Base-by-base conservation (phyloP, 2,888 invertebrate genomes). In the Troides aeacus region DNA sequence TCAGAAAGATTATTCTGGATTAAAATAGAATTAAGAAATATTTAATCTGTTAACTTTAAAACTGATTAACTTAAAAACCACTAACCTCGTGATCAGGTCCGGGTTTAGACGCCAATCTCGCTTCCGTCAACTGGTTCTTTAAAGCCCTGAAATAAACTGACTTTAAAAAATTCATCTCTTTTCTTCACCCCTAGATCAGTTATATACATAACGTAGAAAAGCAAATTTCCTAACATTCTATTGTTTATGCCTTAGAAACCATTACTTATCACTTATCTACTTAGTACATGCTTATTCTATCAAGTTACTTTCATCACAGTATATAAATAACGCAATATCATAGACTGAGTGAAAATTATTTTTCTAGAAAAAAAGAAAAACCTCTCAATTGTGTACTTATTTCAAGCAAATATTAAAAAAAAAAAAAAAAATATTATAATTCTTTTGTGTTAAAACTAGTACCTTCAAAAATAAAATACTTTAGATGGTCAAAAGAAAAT, bases 81-180 rank as follows among this genome's bases (percentile, higher is more conserved):
- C 94, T 93, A 84, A 98, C 98, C 96, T 99, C 98, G 82, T 97
- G 96, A 90, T 99, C 99, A 53, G 99, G 99, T 74, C 98, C 98
- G 21, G 97, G 98, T 88, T 97, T 95, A 36, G 96, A 94, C 62
- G 95, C 94, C 75, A 94, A 90, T 76, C 95, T 93, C 6, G 93
- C 93, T 84, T 95, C 96, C 73, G 95, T 94, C 70, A 95, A 86
- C 80, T 96, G 95, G 74, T 95, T 94, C 81, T 95, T 95, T 80
- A 94, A 91, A 66, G 94, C 94, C 90, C 94, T 95, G 76, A 75
- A 84, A 76, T 69, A 74, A 76, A 68, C 56, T 24, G 5, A 12
- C 59, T 36, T 36, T 65, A 15, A 56, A 39, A 66, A 58, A 58
- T 21, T 66, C 21, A 67, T 62, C 53, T n/a, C 18, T 53, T 53